These are phyloP conservation scores for Aelia acuminata DNA, from an alignment of 2,888 invertebrate species.

Conservation along the genomic window DNA sequence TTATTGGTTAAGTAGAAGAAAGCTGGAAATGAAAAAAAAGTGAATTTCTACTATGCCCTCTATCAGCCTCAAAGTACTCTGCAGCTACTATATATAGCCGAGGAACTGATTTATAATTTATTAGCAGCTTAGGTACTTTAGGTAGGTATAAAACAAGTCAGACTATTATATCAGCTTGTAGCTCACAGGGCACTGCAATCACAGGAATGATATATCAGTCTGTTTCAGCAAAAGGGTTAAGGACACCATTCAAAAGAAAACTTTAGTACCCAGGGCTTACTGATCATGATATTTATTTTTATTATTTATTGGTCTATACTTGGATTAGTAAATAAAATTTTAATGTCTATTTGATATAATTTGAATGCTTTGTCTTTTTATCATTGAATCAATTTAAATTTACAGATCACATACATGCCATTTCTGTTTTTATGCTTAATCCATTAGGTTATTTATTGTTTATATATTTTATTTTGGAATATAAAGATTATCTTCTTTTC, in stretches of 20 bases:
- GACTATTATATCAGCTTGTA: too few relatives aligned
- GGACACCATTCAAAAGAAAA: slow-evolving; percentile 5
- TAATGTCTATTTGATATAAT: neutral
- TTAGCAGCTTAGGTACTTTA: too few relatives aligned
- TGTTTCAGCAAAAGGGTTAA: too few relatives aligned
- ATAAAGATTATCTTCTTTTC: neutral
- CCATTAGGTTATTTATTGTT: neutral
- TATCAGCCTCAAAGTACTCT: too few relatives aligned
- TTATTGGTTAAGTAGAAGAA: too few relatives aligned
- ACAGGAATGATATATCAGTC: too few relatives aligned
- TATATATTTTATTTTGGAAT: neutral
- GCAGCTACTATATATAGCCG: too few relatives aligned
- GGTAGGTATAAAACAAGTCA: too few relatives aligned
- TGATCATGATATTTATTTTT: neutral
- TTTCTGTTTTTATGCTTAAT: neutral
- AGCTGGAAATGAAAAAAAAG: too few relatives aligned
- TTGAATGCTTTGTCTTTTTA: neutral
- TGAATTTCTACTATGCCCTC: too few relatives aligned
- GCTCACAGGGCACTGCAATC: too few relatives aligned
- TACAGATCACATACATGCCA: neutral
- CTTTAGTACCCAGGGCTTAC: slow-evolving; percentile 40
- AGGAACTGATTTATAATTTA: too few relatives aligned
- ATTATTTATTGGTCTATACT: neutral
- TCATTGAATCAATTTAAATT: neutral
- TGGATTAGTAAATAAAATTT: neutral